Conservation (phyloP, 2,888 invertebrate species). For the Caenorhabditis macrosperma region DNA sequence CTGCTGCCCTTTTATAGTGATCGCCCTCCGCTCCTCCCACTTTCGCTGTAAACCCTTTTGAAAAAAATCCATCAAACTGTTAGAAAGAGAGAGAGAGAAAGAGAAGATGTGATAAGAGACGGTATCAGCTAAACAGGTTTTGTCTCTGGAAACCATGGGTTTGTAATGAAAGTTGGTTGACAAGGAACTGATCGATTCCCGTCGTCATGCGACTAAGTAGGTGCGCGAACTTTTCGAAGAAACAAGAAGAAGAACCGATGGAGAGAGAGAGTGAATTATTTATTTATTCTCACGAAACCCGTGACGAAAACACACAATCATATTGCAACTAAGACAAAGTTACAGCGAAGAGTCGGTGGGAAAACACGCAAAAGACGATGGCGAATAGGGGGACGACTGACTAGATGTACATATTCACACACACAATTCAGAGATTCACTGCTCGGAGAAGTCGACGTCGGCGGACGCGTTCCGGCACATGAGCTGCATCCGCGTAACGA, state of each 20-base stretch:
- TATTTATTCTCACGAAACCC: conserved; percentile 1
- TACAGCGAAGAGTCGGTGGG: neutral
- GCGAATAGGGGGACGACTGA: neutral
- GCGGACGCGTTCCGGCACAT: conserved; percentile 62
- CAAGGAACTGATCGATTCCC: conserved; percentile 9
- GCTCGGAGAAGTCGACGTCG: conserved; percentile 40
- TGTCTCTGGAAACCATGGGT: conserved; percentile 3
- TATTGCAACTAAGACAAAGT: neutral
- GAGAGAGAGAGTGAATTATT: neutral
- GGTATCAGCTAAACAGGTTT: conserved; percentile 9
- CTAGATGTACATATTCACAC: neutral
- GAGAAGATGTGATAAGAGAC: conserved; percentile 21
- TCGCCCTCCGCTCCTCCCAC: conserved; percentile 11
- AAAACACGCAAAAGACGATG: conserved; percentile 7
- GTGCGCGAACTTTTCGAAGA: neutral
- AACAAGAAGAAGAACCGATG: neutral
- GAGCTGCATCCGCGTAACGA: conserved; percentile 61
- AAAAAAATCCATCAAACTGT: conserved; percentile 19
- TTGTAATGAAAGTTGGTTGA: conserved; percentile 1
- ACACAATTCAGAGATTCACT: neutral
- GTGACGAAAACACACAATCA: neutral
- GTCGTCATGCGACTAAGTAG: conserved; percentile 9
- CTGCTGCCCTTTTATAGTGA: conserved; percentile 30
- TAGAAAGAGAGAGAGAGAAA: conserved; percentile 3
- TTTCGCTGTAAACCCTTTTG: conserved; percentile 34